Base-by-base conservation (phyloP, 2,888 invertebrate species). In the Griposia aprilina region DNA sequence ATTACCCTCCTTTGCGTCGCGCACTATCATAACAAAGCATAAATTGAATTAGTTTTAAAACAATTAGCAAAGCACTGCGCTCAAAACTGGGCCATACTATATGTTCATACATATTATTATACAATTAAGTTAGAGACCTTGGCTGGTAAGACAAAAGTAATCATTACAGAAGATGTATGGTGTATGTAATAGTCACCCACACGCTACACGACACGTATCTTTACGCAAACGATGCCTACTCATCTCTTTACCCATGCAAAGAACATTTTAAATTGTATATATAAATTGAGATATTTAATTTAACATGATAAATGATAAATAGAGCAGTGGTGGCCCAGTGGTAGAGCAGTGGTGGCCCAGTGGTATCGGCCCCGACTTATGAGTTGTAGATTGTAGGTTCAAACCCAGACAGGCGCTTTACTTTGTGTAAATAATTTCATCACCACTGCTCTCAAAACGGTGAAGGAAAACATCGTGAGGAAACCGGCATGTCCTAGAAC, bases 121-220 rank as follows among this genome's bases (percentile, higher is more conserved):
- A 74, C 72, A 80, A 82, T 78, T 87, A 84, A 71, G 74, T 60
- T 70, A 45, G 41, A 76, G 76, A 73, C 91, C 91, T 92, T 91
- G 91, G 72, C n/a, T 69, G 8, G 55, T 75, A 52, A 81, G 85
- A 90, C 90, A 91, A 89, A 85, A 88, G 83, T 79, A 85, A 78
- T 87, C 82, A 84, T 90, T 89, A 83, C 87, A 80, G 86, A 88
- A 88, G 83, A 88, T 80, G 84, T 55, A 84, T 87, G 86, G 83
- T 82, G 73, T 68, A 76, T 76, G 82, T 77, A 75, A 82, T 65
- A 86, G 52, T 66, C 66, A 57, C 63, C 57, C 57, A 41, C 69
- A 60, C 36, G 41, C 17, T 30, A 41, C 41, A 5, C n/a, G 41
- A 57, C 62, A 20, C 23, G 62, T 73, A 10, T 26, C 10, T 70